phyloP scores from a whole-genome alignment of 2,888 invertebrate species.

The Corbicula japonica region DNA sequence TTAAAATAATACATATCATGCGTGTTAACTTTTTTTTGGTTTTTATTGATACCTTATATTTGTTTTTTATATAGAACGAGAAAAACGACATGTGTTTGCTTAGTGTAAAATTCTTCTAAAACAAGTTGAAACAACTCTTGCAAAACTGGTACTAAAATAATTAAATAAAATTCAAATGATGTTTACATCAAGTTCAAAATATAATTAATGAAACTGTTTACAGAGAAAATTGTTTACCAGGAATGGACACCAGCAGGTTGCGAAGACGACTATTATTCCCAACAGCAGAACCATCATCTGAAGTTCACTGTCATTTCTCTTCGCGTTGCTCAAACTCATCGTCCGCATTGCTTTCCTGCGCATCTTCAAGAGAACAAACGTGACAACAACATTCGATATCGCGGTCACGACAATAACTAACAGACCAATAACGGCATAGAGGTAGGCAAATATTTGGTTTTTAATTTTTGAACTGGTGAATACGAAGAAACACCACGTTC shows the following conservation, averaged over 20 bases:
- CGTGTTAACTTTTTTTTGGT: not conserved
- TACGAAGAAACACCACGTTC: conserved; percentile 86
- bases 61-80: too few relatives aligned
- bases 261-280: conserved; percentile 85
- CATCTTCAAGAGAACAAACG: conserved; percentile 75
- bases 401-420: conserved; percentile 73
- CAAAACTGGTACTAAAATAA: not conserved
- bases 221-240: conserved; percentile 77
- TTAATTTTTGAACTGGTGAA: conserved; percentile 74
- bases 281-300: conserved; percentile 86
- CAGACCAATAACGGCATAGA: conserved; percentile 81
- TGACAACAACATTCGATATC: conserved; percentile 78
- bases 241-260: conserved; percentile 85
- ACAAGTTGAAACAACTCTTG: not conserved
- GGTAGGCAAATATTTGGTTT: conserved; percentile 79
- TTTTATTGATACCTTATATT: not conserved
- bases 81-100: too few relatives aligned
- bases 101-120: too few relatives aligned
- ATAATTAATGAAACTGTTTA: not conserved
- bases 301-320: conserved; percentile 79
- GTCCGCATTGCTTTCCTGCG: conserved; percentile 65
- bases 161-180: too few relatives aligned
- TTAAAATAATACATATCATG: not conserved
- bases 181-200: too few relatives aligned
- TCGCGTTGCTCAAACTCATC: conserved; percentile 51